A percentile compares a stretch with the other conserved stretches of the same genome.
phyloP scores from a whole-genome alignment of 2,113 vertebrate genomes.

The Empidonax traillii region DNA sequence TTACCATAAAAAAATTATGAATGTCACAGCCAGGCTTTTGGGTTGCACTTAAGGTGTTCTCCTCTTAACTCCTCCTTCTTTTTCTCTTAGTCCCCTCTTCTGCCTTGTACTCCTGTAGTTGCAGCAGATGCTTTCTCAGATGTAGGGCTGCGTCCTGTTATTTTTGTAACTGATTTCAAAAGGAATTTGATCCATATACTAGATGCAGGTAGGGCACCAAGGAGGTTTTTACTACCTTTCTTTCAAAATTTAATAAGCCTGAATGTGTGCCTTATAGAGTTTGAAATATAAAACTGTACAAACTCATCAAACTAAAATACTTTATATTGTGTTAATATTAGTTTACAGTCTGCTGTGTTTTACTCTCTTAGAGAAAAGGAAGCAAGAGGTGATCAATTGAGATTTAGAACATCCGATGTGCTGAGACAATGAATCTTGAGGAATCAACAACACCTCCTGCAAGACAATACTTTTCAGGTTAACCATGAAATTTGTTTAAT shows the following conservation, averaged over 20 bases:
- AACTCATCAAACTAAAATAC: neutral
- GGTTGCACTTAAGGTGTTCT: neutral
- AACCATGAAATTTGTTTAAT: neutral
- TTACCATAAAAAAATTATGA: neutral
- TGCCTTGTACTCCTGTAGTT: neutral
- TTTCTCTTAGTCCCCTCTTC: neutral
- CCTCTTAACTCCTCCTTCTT: neutral
- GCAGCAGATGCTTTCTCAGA: neutral
- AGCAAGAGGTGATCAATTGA: constrained; percentile 51
- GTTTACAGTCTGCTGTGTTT: neutral
- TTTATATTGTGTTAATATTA: neutral
- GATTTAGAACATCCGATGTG: constrained; percentile 67
- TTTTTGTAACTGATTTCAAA: neutral
- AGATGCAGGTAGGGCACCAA: neutral
- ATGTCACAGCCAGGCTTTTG: neutral
- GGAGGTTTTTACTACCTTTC: neutral
- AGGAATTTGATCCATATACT: neutral
- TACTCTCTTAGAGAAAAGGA: constrained; percentile 66
- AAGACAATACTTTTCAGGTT: constrained; percentile 75
- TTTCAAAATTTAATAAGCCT: neutral
- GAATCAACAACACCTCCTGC: constrained; percentile 55
- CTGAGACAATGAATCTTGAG: constrained; percentile 65
- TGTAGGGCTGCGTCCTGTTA: neutral
- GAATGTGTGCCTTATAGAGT: neutral
- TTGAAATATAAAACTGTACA: neutral